Evolutionary conservation across 2,888 invertebrate species (phyloP).

Genomic region (Caenorhabditis panamensis): DNA sequence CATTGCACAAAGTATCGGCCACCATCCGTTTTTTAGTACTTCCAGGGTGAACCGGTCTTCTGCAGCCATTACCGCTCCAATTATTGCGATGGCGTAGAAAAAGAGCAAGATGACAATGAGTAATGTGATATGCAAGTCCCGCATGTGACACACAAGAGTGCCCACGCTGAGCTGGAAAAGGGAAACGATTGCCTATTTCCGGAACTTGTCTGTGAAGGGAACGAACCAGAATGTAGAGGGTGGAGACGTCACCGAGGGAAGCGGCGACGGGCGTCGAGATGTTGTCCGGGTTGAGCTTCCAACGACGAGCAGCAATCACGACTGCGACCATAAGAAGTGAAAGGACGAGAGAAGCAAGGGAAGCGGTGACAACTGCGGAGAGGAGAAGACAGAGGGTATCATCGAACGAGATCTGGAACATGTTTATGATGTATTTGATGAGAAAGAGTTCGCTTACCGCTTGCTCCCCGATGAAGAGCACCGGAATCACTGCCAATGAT

Average conservation of each 20-base stretch:
- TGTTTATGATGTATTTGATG: background rate
- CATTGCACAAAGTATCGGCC: constrained; percentile 71
- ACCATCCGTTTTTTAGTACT: constrained; percentile 71
- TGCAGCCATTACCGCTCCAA: constrained; percentile 60
- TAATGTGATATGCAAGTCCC: constrained; percentile 47
- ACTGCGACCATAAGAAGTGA: constrained; percentile 72
- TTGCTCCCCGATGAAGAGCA: constrained; percentile 60
- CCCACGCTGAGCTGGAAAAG: constrained; percentile 61
- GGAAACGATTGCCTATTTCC: constrained; percentile 10
- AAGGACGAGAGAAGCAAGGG: constrained; percentile 70
- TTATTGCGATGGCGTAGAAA: constrained; percentile 61
- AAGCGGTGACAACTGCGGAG: constrained; percentile 72
- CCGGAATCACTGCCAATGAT: constrained; percentile 84
- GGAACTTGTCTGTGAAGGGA: constrained; percentile 2
- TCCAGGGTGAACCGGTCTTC: constrained; percentile 66
- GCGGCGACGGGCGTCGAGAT: constrained; percentile 95
- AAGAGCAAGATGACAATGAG: constrained; percentile 60
- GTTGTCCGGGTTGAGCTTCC: constrained; percentile 90
- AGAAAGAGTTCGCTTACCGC: constrained; percentile 5
- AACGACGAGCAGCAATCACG: constrained; percentile 65
- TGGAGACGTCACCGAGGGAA: constrained; percentile 92
- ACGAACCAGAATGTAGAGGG: constrained; percentile 83
- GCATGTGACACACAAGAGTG: constrained; percentile 49
- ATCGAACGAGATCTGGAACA: constrained; percentile 52
- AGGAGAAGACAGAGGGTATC: constrained; percentile 65